Evolutionary conservation across 92 coral and sea anemone genomes (phyloP).

Genomic region (Pocillopora meandrina): DNA sequence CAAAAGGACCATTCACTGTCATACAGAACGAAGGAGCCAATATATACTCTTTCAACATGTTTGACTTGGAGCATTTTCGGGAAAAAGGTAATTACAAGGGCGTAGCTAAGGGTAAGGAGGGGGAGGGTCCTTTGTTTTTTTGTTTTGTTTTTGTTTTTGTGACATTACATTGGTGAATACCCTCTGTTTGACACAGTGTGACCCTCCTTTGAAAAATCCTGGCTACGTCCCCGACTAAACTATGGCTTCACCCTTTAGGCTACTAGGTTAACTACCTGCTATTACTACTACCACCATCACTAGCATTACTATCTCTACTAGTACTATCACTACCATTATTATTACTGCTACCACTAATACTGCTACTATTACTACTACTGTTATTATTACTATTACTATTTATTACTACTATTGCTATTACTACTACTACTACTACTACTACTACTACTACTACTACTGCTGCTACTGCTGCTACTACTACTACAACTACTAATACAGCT

Average conservation of each 20-base stretch:
- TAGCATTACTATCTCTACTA: not conserved
- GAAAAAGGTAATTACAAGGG: too few species aligned
- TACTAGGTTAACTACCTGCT: too few species aligned
- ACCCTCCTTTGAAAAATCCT: too few species aligned
- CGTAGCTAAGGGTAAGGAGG: too few species aligned
- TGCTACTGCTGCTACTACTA: conserved; percentile 11
- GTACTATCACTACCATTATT: not conserved
- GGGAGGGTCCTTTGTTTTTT: too few species aligned
- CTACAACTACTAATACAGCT: conserved; percentile 10
- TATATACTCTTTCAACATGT: conserved; percentile 34
- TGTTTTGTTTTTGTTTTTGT: too few species aligned
- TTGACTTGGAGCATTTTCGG: too few species aligned
- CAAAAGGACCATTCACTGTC: conserved; percentile 46
- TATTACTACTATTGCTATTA: conserved; percentile 18
- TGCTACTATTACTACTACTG: conserved; percentile 13
- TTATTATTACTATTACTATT: conserved; percentile 1
- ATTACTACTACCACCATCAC: too few species aligned
- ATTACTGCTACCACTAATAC: conserved; percentile 16
- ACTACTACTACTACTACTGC: conserved; percentile 28
- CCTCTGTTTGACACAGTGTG: too few species aligned
- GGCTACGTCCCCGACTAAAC: too few species aligned
- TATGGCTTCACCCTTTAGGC: too few species aligned
- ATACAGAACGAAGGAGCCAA: conserved; percentile 60
- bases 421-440: conserved; percentile 17
- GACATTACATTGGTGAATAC: too few species aligned